Percentiles rank a stretch among this genome's conserved stretches.
phyloP scores from a whole-genome alignment of 2,888 invertebrate species.

The Hoplodrina blanda region DNA sequence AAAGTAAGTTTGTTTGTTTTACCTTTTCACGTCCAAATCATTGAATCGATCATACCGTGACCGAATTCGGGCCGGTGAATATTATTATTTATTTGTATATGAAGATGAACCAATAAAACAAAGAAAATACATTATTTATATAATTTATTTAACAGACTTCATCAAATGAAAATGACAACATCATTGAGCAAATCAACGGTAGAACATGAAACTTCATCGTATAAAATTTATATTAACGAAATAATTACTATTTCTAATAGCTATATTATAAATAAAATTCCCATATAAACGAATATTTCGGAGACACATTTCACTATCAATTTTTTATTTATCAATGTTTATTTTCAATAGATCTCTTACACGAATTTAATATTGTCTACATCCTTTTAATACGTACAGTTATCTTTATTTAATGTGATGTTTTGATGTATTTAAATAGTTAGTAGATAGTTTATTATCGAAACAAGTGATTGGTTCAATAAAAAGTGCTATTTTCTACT shows the following conservation, averaged over 20 bases:
- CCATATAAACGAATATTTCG: slow-evolving; percentile 67
- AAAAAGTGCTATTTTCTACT: not conserved
- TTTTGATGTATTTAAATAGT: slow-evolving; percentile 28
- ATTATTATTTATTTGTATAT: too few relatives aligned
- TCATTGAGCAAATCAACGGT: slow-evolving; percentile 86
- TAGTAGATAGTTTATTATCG: slow-evolving; percentile 8
- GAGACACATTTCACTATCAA: slow-evolving; percentile 68
- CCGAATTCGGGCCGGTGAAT: too few relatives aligned
- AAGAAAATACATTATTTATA: slow-evolving; percentile 61
- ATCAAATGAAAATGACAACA: slow-evolving; percentile 83
- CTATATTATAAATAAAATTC: slow-evolving; percentile 70
- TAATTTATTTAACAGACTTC: slow-evolving; percentile 87
- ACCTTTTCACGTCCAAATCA: too few relatives aligned
- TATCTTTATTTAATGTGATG: slow-evolving; percentile 39
- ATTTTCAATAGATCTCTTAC: slow-evolving; percentile 75
- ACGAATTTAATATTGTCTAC: slow-evolving; percentile 86
- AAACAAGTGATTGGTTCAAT: slow-evolving; percentile 12
- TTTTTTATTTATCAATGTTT: slow-evolving; percentile 60
- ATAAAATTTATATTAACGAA: slow-evolving; percentile 85
- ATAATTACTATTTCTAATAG: slow-evolving; percentile 76
- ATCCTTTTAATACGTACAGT: slow-evolving; percentile 70
- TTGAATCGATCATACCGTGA: too few relatives aligned
- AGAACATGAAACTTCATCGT: slow-evolving; percentile 83
- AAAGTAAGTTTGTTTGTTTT: too few relatives aligned
- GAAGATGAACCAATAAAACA: slow-evolving; percentile 11